phyloP scores from a whole-genome alignment of 2,888 invertebrate genomes.

The Uloborus plumipes region DNA sequence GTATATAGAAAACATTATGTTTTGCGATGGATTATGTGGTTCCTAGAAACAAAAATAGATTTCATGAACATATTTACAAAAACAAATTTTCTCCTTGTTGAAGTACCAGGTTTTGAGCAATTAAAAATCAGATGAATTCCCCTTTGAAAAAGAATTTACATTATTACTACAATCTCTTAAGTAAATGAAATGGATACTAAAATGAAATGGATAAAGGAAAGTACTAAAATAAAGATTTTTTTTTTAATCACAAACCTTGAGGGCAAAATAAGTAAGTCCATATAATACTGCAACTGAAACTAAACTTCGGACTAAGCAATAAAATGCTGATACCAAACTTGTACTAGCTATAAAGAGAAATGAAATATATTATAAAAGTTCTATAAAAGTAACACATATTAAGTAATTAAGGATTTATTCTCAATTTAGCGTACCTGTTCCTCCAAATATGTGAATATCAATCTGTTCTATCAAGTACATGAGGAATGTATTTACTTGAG shows the following conservation, averaged over 20 bases:
- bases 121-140: no score
- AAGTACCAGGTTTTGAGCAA: no score
- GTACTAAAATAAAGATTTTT: neutral
- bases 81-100: no score
- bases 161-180: neutral
- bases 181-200: neutral
- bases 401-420: neutral
- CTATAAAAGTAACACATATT: neutral
- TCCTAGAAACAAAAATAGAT: slow-evolving; percentile 64
- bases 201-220: neutral
- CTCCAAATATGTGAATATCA: slow-evolving; percentile 76
- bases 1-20: slow-evolving; percentile 94
- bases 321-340: slow-evolving; percentile 81
- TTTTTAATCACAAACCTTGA: slow-evolving; percentile 77
- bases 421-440: slow-evolving; percentile 85
- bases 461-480: slow-evolving; percentile 96
- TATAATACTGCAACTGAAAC: slow-evolving; percentile 85
- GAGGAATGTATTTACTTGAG: slow-evolving; percentile 94
- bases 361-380: neutral
- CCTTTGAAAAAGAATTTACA: no score
- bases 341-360: slow-evolving; percentile 68
- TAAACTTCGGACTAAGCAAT: slow-evolving; percentile 83
- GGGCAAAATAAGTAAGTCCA: slow-evolving; percentile 88
- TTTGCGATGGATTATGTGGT: slow-evolving; percentile 82
- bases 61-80: neutral